Conservation (phyloP, 2,888 invertebrate genomes). For the Epiblema foenella region DNA sequence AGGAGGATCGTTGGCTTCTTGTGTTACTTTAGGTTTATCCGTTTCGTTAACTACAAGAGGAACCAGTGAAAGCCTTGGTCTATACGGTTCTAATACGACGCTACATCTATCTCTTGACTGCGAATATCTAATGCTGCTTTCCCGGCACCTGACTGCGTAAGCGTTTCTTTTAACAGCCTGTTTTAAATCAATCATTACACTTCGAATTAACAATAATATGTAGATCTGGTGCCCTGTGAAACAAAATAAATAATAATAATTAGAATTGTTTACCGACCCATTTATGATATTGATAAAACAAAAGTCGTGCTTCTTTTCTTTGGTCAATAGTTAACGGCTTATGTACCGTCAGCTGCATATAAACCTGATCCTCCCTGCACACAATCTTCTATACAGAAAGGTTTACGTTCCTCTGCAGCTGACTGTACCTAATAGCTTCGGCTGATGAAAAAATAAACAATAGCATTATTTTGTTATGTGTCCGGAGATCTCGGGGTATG, state of each 20-base stretch:
- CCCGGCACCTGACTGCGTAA: constrained; percentile 17
- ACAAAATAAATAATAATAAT: neutral
- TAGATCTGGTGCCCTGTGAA: constrained; percentile 68
- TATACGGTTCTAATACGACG: constrained; percentile 34
- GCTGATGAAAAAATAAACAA: too few relatives aligned
- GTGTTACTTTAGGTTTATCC: neutral
- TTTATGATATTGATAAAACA: too few relatives aligned
- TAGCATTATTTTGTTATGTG: too few relatives aligned
- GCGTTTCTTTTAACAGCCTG: constrained; percentile 49
- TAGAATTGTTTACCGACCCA: too few relatives aligned
- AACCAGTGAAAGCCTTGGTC: constrained; percentile 10
- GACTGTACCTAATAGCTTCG: too few relatives aligned
- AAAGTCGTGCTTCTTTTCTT: too few relatives aligned
- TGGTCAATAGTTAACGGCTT: too few relatives aligned
- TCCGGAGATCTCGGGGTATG: too few relatives aligned
- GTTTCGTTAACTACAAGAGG: constrained; percentile 11
- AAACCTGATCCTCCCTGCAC: too few relatives aligned
- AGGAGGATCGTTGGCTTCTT: neutral
- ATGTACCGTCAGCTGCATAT: too few relatives aligned
- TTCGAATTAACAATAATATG: constrained; percentile 64
- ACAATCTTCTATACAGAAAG: too few relatives aligned
- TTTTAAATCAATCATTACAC: constrained; percentile 65
- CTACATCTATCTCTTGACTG: constrained; percentile 29
- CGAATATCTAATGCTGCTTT: neutral
- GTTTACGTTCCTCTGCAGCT: too few relatives aligned